phyloP scores from a whole-genome alignment of 2,113 vertebrate genomes.

The Pavo muticus region DNA sequence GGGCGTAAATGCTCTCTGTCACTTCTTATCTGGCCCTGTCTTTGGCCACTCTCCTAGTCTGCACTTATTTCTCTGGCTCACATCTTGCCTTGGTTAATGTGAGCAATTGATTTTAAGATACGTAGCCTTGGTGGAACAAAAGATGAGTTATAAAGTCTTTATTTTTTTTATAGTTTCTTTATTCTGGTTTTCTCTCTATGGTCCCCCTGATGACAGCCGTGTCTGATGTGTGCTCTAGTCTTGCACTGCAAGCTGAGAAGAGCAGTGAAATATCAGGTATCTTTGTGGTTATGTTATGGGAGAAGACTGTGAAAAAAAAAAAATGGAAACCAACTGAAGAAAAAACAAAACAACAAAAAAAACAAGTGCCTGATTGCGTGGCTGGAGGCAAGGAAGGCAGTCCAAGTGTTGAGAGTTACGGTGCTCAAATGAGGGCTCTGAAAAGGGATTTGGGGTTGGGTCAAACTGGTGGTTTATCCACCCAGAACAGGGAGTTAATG shows the following conservation, averaged over 20 bases:
- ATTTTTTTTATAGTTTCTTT: background rate
- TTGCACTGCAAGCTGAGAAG: background rate
- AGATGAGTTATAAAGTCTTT: background rate
- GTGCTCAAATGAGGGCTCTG: background rate
- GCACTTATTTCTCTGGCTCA: background rate
- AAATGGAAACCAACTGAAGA: too few relatives aligned
- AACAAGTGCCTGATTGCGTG: rapidly evolving
- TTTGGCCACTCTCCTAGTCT: background rate
- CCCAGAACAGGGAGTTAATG: background rate
- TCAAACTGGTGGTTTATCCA: background rate
- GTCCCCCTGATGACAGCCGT: background rate
- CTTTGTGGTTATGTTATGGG: background rate
- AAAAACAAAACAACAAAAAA: too few relatives aligned
- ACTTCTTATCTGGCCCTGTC: background rate
- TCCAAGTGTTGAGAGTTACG: background rate
- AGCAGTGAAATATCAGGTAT: rapidly evolving
- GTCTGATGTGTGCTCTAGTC: background rate
- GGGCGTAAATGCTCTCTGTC: background rate
- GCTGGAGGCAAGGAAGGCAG: background rate
- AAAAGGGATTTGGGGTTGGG: background rate
- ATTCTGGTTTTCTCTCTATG: background rate
- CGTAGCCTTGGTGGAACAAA: background rate
- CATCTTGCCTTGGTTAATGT: background rate
- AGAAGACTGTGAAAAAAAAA: background rate
- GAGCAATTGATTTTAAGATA: background rate